These are phyloP conservation scores for Pantala flavescens DNA, from an alignment of 1,140 invertebrate species.

Conservation along the genomic window DNA sequence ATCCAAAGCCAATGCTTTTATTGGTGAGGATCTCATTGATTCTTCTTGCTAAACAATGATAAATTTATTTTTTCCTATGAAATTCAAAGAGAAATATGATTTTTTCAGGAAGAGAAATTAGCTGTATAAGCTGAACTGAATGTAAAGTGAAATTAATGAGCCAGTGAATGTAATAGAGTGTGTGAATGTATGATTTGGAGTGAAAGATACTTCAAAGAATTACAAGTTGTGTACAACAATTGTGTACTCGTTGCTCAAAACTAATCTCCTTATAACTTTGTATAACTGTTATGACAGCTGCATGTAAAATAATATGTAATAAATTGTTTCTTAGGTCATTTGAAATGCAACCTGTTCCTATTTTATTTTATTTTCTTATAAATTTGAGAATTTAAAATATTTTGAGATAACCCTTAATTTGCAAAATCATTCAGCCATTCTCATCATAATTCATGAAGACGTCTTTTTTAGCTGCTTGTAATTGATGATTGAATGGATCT, in stretches of 20 bases:
- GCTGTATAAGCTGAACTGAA: not conserved
- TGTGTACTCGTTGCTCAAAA: not conserved
- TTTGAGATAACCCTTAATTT: no score
- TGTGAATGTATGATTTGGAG: not conserved
- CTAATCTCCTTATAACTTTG: not conserved
- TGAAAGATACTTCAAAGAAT: not conserved
- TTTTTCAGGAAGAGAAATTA: not conserved
- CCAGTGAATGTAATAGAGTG: not conserved
- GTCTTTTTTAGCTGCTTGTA: no score
- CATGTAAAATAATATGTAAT: constrained; percentile 5
- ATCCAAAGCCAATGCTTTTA: not conserved
- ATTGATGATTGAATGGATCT: no score
- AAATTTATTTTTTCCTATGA: no score
- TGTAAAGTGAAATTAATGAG: not conserved
- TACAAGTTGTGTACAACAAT: not conserved
- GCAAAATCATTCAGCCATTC: no score
- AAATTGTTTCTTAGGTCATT: not conserved
- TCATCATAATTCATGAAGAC: no score
- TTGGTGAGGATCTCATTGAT: not conserved
- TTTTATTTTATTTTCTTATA: no score
- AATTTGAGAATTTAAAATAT: no score
- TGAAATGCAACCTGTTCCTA: not conserved
- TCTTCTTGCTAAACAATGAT: not conserved
- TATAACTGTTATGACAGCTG: not conserved
- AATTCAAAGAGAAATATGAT: no score